Conservation (phyloP, 2,888 invertebrate species). For the Acanthoscelides obtectus region DNA sequence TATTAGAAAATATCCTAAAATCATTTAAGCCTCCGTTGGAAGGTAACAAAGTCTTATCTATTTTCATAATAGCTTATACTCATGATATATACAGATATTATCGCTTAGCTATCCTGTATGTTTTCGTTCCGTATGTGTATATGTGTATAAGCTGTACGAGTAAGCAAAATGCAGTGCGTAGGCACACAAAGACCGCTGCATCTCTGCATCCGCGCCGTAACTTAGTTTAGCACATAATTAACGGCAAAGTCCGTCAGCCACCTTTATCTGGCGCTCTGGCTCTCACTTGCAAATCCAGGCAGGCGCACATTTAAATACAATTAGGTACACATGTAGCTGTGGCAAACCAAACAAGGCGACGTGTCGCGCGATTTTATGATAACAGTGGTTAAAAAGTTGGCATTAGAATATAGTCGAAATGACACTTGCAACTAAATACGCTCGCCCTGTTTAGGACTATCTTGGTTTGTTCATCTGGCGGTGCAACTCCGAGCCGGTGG, state of each 20-base stretch:
- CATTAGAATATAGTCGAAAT: constrained; percentile 20
- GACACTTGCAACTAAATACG: constrained; percentile 15
- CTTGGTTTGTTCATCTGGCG: constrained; percentile 8
- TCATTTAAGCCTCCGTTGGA: too few relatives aligned
- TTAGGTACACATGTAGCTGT: constrained; percentile 6
- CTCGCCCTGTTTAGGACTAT: constrained; percentile 8
- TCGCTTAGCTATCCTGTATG: neutral
- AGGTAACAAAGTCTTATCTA: too few relatives aligned
- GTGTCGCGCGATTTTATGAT: constrained; percentile 10
- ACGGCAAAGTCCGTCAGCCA: neutral
- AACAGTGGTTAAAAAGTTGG: constrained; percentile 18
- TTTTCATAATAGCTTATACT: too few relatives aligned
- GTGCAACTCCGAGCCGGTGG: neutral
- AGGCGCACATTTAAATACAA: constrained; percentile 9
- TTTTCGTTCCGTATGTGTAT: neutral
- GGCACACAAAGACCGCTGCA: neutral
- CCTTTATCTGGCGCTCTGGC: neutral
- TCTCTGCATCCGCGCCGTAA: neutral
- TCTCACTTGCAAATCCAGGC: neutral
- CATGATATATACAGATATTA: too few relatives aligned
- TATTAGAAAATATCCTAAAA: too few relatives aligned
- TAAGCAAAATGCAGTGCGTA: neutral
- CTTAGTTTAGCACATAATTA: neutral
- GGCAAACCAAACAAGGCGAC: constrained; percentile 10
- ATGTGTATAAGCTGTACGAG: too few relatives aligned